Conservation (phyloP, 23 tunicate genomes). For the Diplosoma virens region DNA sequence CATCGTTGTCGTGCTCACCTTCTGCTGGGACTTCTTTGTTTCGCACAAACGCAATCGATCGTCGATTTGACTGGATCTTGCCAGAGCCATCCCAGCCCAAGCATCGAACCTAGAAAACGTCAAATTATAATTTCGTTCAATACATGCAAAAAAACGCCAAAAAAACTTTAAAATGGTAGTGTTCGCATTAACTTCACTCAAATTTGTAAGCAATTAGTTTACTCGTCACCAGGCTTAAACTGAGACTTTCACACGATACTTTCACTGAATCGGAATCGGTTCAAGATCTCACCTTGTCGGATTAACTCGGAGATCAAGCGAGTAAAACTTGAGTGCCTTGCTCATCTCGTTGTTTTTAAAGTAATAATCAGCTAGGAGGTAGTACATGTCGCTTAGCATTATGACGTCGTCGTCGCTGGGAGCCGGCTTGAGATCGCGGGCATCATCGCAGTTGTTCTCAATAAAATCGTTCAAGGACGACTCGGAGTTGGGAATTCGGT, state of each 20-base stretch:
- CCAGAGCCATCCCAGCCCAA: conserved; percentile 97
- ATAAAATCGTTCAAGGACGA: conserved; percentile 29
- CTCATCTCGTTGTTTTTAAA: conserved; percentile 86
- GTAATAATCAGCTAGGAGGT: conserved; percentile 88
- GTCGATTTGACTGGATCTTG: conserved; percentile 81
- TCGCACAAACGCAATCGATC: conserved; percentile 74
- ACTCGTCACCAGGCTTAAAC: too few relatives aligned
- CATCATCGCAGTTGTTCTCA: conserved; percentile 16
- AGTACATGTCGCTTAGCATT: conserved; percentile 60
- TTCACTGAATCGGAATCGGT: too few relatives aligned
- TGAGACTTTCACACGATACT: too few relatives aligned
- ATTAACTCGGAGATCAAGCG: conserved; percentile 62
- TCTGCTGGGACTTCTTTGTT: conserved; percentile 59
- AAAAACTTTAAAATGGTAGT: too few relatives aligned
- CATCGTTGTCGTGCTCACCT: conserved; percentile 37
- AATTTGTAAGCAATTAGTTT: too few relatives aligned
- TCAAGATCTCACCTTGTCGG: conserved; percentile 43
- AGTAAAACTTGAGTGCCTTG: conserved; percentile 77
- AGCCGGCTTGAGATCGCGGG: neutral
- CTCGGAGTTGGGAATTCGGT: conserved; percentile 40
- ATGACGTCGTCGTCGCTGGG: conserved; percentile 8
- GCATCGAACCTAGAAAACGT: conserved; percentile 69
- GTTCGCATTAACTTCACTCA: too few relatives aligned
- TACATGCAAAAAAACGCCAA: too few relatives aligned
- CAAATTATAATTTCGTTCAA: neutral